Base-by-base conservation (phyloP, 64 coral and sea anemone genomes). In the Trachythela sp. region DNA sequence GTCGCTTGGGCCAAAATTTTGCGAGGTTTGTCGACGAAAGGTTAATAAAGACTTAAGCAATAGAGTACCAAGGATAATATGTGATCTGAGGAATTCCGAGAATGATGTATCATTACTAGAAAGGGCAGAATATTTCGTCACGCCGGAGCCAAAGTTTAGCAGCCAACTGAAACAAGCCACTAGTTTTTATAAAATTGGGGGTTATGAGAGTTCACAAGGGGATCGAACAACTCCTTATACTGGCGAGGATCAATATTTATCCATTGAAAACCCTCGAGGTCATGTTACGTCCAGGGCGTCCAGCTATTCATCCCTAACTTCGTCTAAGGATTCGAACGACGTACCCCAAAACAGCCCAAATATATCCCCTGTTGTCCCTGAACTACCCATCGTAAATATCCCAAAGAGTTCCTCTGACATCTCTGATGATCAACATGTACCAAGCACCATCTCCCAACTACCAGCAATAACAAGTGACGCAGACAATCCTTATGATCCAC, bases 1-100 rank as follows among this genome's bases (percentile, higher is more conserved):
- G 37, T 80, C 75, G 13, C 31, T 80, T 80, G 75, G 33, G 37
- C 75, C 13, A 30, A 80, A 37, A 80, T 80, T 80, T 80, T 80
- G 75, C 37, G 75, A 20, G 31, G 15, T 80, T 15, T 80, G 75
- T 39, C 75, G 75, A 39, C 33, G 30, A 39, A 39, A 80, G 15
- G 37, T 80, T 9, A 37, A 35, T 17, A 80, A 80, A 80, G 75
- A 18, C 4, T 22, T 80, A 22, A 80, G 37, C 30, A 20, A 34
- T 37, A 39, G 37, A 20, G 20, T 80, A 22, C 59, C 59, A 31
- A 31, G 59, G 30, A 31, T 68, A 6, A 68, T 68, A 31, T n/a
- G 59, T 6, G 59, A 68, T n/a, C 18, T 68, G 59, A 68, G 59
- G 30, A 68, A 31, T 6, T 37, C 31, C 20, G 4, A 80, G 1